Evolutionary conservation across 2,888 invertebrate genomes (phyloP).

Genomic region (Diachrysia chrysitis): DNA sequence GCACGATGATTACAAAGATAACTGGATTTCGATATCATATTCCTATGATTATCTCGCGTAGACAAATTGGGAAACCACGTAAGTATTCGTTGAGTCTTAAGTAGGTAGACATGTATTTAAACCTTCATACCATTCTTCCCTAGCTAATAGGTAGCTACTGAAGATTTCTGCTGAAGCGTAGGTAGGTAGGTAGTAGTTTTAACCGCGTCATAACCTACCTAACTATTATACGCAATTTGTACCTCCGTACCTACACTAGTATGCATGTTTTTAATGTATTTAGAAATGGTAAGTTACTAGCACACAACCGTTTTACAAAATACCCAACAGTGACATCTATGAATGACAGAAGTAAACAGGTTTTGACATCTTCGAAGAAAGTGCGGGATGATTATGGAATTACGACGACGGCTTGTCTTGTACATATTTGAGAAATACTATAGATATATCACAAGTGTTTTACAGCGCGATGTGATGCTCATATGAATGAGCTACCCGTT

Average conservation of each 20-base stretch:
- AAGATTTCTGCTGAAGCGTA: too few species aligned
- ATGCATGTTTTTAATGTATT: too few species aligned
- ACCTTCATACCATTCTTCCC: too few species aligned
- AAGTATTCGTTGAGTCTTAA: constrained; percentile 20
- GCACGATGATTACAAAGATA: constrained; percentile 53
- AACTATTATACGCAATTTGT: too few species aligned
- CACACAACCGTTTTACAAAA: not conserved
- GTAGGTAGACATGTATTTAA: too few species aligned
- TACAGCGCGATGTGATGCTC: constrained; percentile 76
- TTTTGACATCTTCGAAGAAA: not conserved
- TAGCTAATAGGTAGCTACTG: too few species aligned
- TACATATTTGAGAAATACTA: not conserved
- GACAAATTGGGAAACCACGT: constrained; percentile 55
- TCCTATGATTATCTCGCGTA: constrained; percentile 32
- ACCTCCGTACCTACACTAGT: too few species aligned
- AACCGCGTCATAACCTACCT: too few species aligned
- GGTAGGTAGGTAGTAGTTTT: too few species aligned
- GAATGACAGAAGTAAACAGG: not conserved
- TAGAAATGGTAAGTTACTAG: too few species aligned
- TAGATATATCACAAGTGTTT: not conserved
- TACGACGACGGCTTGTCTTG: not conserved
- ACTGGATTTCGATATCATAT: constrained; percentile 53
- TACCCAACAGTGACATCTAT: not conserved
- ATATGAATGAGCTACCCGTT: constrained; percentile 93
- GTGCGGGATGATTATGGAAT: not conserved